These are phyloP conservation scores for Monomorium pharaonis DNA, from an alignment of 1,140 invertebrate genomes.

Conservation along the genomic window DNA sequence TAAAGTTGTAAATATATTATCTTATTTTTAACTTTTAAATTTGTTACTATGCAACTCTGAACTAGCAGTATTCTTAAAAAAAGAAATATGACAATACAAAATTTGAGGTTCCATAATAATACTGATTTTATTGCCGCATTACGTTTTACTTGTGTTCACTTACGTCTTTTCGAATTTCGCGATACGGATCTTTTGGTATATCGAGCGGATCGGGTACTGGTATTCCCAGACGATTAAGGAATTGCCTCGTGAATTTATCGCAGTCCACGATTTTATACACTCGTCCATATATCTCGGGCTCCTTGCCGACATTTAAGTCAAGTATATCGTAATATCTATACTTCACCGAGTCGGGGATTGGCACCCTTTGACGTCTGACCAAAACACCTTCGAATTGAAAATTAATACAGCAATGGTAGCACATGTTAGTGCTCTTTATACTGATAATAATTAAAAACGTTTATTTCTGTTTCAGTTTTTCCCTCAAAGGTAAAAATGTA, in stretches of 20 bases:
- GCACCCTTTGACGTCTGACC: constrained; percentile 91
- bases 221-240: constrained; percentile 93
- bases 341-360: constrained; percentile 88
- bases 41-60: no score
- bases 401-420: neutral
- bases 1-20: no score
- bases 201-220: constrained; percentile 90
- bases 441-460: neutral
- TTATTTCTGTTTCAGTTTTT: neutral
- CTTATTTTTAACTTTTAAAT: no score
- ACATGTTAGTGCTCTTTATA: neutral
- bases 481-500: neutral
- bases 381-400: constrained; percentile 87
- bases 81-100: no score
- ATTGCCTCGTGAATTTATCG: constrained; percentile 94
- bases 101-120: no score
- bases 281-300: constrained; percentile 91
- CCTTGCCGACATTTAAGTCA: constrained; percentile 91
- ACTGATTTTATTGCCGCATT: neutral
- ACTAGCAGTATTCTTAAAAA: no score
- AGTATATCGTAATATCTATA: constrained; percentile 91
- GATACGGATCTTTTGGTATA: constrained; percentile 86
- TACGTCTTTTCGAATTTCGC: constrained; percentile 82
- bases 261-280: constrained; percentile 93
- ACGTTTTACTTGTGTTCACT: constrained; percentile 63